A percentile compares a stretch with the other conserved stretches of the same genome.
Conservation (phyloP, 2,888 invertebrate species). For the Linhomoeus sp. region DNA sequence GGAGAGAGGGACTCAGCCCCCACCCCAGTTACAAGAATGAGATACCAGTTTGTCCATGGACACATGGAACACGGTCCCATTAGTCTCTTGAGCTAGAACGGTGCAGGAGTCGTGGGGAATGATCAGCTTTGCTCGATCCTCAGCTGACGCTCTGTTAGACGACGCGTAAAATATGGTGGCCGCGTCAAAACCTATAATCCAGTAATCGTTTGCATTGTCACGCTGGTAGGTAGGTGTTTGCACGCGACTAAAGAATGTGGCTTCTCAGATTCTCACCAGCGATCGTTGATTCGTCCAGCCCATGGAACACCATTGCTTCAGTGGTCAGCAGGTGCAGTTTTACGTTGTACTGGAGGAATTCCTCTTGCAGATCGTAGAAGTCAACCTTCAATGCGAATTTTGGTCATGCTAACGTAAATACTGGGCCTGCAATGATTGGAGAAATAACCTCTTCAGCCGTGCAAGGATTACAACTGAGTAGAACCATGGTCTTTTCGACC, state of each 20-base stretch:
- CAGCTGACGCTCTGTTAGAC: background rate
- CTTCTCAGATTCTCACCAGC: background rate
- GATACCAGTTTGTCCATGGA: too few species aligned
- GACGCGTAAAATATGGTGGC: slow-evolving; percentile 1
- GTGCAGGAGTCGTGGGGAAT: slow-evolving; percentile 57
- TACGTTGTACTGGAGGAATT: slow-evolving; percentile 55
- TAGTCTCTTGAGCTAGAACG: slow-evolving; percentile 60
- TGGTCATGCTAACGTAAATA: too few species aligned
- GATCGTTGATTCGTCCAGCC: slow-evolving; percentile 2
- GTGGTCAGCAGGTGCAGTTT: slow-evolving; percentile 59
- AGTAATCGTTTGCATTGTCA: too few species aligned
- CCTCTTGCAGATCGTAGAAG: slow-evolving; percentile 59
- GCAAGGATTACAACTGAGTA: too few species aligned
- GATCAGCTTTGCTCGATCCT: slow-evolving; percentile 39
- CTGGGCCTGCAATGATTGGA: too few species aligned
- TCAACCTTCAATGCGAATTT: slow-evolving; percentile 32
- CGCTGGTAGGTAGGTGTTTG: too few species aligned
- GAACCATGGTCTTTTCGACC: too few species aligned
- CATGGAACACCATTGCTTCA: slow-evolving; percentile 44
- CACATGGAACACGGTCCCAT: slow-evolving; percentile 38
- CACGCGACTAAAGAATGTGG: too few species aligned
- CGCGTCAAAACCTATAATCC: slow-evolving; percentile 7
- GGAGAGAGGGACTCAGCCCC: too few species aligned
- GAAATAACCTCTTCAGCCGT: too few species aligned
- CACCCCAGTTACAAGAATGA: background rate